Conservation (phyloP, 2,888 invertebrate genomes). For the Trissonchulus latispiculum region DNA sequence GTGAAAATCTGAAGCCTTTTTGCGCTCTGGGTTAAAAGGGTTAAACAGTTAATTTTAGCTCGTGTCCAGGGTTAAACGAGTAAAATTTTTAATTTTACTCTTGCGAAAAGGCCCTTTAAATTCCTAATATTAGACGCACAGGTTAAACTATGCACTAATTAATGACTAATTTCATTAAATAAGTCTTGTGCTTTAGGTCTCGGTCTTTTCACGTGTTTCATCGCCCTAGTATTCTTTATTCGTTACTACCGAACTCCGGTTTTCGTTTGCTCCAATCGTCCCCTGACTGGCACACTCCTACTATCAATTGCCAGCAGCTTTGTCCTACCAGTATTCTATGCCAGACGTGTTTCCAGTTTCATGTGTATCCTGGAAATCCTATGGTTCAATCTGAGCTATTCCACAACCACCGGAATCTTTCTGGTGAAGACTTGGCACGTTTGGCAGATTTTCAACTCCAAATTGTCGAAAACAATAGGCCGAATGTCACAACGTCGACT, state of each 20-base stretch:
- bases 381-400: neutral
- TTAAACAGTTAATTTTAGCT: no score
- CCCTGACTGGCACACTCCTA: slow-evolving; percentile 14
- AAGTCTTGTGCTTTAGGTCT: no score
- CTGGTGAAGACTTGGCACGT: slow-evolving; percentile 5
- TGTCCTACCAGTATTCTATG: slow-evolving; percentile 8
- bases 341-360: neutral
- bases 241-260: slow-evolving; percentile 19
- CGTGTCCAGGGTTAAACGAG: no score
- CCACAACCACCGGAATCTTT: neutral
- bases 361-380: neutral
- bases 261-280: slow-evolving; percentile 10
- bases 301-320: neutral
- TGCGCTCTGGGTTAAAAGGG: no score
- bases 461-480: neutral
- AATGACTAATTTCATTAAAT: no score
- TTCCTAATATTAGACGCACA: no score
- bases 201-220: neutral
- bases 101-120: no score
- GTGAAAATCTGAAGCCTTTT: no score
- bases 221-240: neutral
- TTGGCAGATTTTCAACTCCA: slow-evolving; percentile 2
- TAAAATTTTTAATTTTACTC: no score
- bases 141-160: no score
- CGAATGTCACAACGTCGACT: neutral